Percentiles rank a stretch among this genome's conserved stretches.
phyloP scores from a whole-genome alignment of 2,113 vertebrate species.

The zebrafish (Danio rerio) region DNA sequence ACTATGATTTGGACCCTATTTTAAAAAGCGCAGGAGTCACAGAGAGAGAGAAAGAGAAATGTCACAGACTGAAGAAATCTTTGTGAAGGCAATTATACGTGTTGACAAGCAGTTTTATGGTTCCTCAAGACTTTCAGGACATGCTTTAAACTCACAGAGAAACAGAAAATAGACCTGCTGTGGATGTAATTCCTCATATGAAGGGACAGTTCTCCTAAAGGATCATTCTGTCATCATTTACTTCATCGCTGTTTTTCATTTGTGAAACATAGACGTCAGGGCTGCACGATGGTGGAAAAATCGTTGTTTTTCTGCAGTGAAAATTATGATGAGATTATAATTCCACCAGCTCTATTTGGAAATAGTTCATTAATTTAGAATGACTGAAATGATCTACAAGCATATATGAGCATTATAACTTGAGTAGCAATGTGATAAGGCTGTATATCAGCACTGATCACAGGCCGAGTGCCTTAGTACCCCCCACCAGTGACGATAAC shows the following conservation, averaged over 20 bases:
- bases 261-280: background rate
- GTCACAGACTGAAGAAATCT: slow-evolving; percentile 36
- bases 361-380: too few species aligned
- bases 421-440: too few species aligned
- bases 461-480: too few species aligned
- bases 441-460: too few species aligned
- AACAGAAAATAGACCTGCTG: slow-evolving; percentile 16
- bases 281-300: too few species aligned
- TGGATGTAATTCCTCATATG: slow-evolving; percentile 31
- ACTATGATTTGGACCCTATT: slow-evolving; percentile 57
- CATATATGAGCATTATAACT: too few species aligned
- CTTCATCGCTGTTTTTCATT: background rate
- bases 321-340: too few species aligned
- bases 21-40: slow-evolving; percentile 55
- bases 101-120: slow-evolving; percentile 52
- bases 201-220: slow-evolving; percentile 18
- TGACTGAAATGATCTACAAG: too few species aligned
- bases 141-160: slow-evolving; percentile 47
- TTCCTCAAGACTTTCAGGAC: slow-evolving; percentile 24
- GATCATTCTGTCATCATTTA: background rate
- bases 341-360: too few species aligned
- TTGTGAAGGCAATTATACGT: slow-evolving; percentile 54
- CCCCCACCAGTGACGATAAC: too few species aligned
- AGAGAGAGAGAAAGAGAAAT: slow-evolving; percentile 46
- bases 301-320: too few species aligned